A percentile compares a stretch with the other conserved stretches of the same genome.
Evolutionary conservation across 2,797 vertebrate genomes (phyloP).

Genomic region (Anguilla pacifica): DNA sequence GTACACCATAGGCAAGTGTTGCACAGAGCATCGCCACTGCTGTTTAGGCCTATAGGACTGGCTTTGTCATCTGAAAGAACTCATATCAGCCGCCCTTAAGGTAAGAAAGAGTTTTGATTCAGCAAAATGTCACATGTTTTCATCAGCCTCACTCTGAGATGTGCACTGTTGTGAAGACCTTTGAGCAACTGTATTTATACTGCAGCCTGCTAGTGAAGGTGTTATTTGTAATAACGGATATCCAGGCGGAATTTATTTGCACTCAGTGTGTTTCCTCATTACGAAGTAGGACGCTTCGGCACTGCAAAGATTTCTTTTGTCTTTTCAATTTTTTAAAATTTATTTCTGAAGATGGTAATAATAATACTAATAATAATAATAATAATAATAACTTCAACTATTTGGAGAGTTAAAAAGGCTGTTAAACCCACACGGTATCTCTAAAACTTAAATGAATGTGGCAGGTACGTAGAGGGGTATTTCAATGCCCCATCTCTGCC

Average conservation of each 20-base stretch:
- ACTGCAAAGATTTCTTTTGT: neutral
- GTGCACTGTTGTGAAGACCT: conserved; percentile 1
- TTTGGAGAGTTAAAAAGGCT: neutral
- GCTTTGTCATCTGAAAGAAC: neutral
- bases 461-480: neutral
- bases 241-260: neutral
- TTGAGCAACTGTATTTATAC: neutral
- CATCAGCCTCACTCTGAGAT: neutral
- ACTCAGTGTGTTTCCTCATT: neutral
- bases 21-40: neutral
- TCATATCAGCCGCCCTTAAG: neutral
- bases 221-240: neutral
- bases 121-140: neutral
- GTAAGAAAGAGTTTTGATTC: neutral
- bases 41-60: neutral
- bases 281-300: neutral
- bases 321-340: neutral
- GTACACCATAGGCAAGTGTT: neutral
- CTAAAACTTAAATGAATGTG: neutral
- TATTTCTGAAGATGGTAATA: neutral
- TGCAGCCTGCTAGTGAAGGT: neutral
- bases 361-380: neutral
- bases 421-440: neutral
- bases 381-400: neutral
- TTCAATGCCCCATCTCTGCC: neutral